phyloP scores from a whole-genome alignment of 2,113 vertebrate genomes.

The Aepyceros melampus region DNA sequence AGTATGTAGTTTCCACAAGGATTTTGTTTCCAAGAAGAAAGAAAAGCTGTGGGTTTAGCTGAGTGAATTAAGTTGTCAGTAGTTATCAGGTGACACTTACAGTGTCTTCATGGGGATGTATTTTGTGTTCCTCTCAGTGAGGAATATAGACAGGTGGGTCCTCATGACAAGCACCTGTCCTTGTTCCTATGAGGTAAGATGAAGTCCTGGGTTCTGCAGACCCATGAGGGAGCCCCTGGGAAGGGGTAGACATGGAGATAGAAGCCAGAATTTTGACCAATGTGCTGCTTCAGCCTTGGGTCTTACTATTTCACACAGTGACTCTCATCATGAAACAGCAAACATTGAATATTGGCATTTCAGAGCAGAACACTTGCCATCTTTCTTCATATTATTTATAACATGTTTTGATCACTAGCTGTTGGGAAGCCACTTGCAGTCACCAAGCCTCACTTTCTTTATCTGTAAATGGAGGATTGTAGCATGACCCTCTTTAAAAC shows the following conservation, averaged over 20 bases:
- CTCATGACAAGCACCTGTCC: neutral
- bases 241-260: neutral
- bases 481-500: neutral
- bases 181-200: neutral
- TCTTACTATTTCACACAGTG: neutral
- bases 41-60: neutral
- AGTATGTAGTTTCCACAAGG: neutral
- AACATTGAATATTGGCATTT: neutral
- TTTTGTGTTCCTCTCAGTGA: neutral
- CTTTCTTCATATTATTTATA: neutral
- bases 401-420: neutral
- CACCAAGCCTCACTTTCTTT: neutral
- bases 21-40: neutral
- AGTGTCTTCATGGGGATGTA: neutral
- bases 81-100: neutral
- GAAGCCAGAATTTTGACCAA: neutral
- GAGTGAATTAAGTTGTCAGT: neutral
- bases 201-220: neutral
- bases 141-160: neutral
- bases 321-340: neutral
- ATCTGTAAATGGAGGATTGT: neutral
- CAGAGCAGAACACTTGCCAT: neutral
- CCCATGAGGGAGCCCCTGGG: fast-evolving
- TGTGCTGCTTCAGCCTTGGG: neutral
- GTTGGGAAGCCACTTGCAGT: neutral